Evolutionary conservation across 1,140 invertebrate species (phyloP).

Genomic region (Neodiprion pinetum): DNA sequence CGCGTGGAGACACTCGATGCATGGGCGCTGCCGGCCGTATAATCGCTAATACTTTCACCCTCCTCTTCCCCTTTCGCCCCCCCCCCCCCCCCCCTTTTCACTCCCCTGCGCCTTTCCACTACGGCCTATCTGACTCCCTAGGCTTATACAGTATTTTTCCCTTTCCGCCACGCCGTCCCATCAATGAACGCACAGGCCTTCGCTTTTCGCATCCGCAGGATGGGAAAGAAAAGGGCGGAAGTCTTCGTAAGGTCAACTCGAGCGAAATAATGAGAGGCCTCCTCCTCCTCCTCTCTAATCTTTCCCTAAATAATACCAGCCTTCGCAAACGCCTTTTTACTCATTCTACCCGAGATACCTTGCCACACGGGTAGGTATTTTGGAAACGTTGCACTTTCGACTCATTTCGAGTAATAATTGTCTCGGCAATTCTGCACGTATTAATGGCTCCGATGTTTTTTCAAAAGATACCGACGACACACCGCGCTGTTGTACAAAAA

Average conservation of each 20-base stretch:
- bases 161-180: constrained; percentile 7
- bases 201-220: constrained; percentile 18
- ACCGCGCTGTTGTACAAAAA: too few species aligned
- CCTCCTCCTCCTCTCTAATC: neutral
- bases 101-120: constrained; percentile 6
- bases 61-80: constrained; percentile 35
- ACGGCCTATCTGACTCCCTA: constrained; percentile 8
- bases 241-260: neutral
- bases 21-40: constrained; percentile 52
- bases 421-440: too few species aligned
- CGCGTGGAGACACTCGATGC: constrained; percentile 52
- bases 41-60: constrained; percentile 56
- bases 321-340: neutral
- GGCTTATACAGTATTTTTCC: neutral
- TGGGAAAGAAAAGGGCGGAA: constrained; percentile 6
- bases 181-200: neutral
- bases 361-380: too few species aligned
- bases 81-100: neutral
- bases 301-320: neutral
- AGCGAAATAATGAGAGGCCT: constrained; percentile 1
- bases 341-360: neutral
- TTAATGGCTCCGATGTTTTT: too few species aligned
- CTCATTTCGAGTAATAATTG: too few species aligned
- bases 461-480: too few species aligned
- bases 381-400: too few species aligned